These are phyloP conservation scores for Trimorus sp. DNA, from an alignment of 2,888 invertebrate species.

Conservation along the genomic window DNA sequence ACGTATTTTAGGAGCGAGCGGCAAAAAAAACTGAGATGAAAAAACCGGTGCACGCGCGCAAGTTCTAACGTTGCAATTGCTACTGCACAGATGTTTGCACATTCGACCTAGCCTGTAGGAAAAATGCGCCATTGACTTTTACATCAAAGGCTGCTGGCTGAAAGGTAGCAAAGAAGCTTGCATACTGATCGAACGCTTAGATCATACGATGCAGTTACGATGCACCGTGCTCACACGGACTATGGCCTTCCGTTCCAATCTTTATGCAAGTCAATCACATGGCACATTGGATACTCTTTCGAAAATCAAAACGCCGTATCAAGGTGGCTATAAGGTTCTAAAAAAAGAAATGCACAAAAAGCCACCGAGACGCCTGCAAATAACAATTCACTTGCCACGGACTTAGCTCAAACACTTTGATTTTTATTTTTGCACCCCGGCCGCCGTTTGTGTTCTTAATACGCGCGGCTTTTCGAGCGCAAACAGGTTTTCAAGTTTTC, in stretches of 20 bases:
- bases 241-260: slow-evolving; percentile 67
- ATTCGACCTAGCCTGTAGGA: slow-evolving; percentile 78
- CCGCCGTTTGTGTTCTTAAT: slow-evolving; percentile 52
- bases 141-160: slow-evolving; percentile 80
- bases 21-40: slow-evolving; percentile 32
- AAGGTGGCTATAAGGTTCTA: slow-evolving; percentile 66
- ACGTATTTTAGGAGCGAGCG: slow-evolving; percentile 24
- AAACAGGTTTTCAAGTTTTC: slow-evolving; percentile 56
- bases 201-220: slow-evolving; percentile 74
- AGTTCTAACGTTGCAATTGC: slow-evolving; percentile 57
- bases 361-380: slow-evolving; percentile 53
- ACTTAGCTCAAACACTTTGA: slow-evolving; percentile 55
- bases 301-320: slow-evolving; percentile 67
- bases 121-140: slow-evolving; percentile 80
- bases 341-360: slow-evolving; percentile 63
- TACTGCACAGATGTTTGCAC: slow-evolving; percentile 65
- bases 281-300: slow-evolving; percentile 69
- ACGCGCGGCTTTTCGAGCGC: slow-evolving; percentile 35
- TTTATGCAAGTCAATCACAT: slow-evolving; percentile 68
- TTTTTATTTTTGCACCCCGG: slow-evolving; percentile 39
- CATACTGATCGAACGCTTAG: slow-evolving; percentile 78
- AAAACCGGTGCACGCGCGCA: slow-evolving; percentile 35
- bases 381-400: slow-evolving; percentile 55
- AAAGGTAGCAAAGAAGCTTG: slow-evolving; percentile 80
- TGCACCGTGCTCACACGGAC: slow-evolving; percentile 72